Conservation (phyloP, 2,113 vertebrate species). For the Prunella himalayana region DNA sequence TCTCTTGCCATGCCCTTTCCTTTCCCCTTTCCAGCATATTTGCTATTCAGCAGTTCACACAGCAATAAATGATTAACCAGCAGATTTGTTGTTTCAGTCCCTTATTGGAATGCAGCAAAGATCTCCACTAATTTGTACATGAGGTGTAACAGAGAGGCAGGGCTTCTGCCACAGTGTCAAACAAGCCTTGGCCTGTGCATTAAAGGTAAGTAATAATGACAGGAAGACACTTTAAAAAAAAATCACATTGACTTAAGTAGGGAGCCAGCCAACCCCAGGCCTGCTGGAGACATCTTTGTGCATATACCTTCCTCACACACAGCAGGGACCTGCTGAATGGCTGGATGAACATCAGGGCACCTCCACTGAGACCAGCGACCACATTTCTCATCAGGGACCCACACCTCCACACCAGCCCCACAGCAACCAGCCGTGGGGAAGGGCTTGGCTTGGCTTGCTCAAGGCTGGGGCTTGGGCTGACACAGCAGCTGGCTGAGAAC, state of each 20-base stretch:
- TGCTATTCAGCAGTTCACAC: conserved; percentile 58
- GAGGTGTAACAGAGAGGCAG: neutral
- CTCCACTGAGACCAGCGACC: accelerated
- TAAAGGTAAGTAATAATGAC: neutral
- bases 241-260: neutral
- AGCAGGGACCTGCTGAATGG: neutral
- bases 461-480: neutral
- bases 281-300: neutral
- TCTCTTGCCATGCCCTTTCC: conserved; percentile 45
- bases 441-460: neutral
- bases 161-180: neutral
- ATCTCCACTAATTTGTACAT: conserved; percentile 3
- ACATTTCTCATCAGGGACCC: neutral
- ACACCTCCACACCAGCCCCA: accelerated
- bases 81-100: conserved; percentile 7
- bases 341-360: neutral
- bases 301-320: neutral
- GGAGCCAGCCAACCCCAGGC: neutral
- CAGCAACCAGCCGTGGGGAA: neutral
- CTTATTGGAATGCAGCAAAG: neutral
- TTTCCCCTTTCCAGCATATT: conserved; percentile 46
- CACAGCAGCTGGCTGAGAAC: neutral
- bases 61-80: conserved; percentile 54
- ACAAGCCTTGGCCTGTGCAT: neutral
- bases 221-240: neutral